Evolutionary conservation across 2,797 vertebrate species (phyloP).

Genomic region (Sebastes itinus): DNA sequence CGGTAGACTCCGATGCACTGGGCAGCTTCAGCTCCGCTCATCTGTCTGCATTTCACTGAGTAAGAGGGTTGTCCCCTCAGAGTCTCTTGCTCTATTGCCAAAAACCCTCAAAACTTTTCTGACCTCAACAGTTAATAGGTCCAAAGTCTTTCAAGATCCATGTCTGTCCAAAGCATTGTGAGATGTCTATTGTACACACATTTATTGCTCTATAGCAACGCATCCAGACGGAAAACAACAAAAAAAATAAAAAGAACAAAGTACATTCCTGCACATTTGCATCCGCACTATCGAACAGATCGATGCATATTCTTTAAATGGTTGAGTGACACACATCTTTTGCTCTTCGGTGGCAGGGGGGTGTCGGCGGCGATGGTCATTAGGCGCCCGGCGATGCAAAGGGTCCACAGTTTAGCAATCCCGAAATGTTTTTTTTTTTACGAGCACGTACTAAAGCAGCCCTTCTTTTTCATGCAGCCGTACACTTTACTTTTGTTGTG

Average conservation of each 20-base stretch:
- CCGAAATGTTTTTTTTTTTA: constrained; percentile 34
- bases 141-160: neutral
- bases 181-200: constrained; percentile 49
- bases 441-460: constrained; percentile 72
- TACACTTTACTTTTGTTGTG: constrained; percentile 42
- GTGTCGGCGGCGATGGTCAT: constrained; percentile 34
- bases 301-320: constrained; percentile 61
- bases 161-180: constrained; percentile 22
- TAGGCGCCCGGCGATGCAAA: constrained; percentile 47
- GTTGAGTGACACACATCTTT: constrained; percentile 13
- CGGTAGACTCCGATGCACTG: neutral
- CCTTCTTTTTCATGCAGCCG: constrained; percentile 78
- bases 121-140: constrained; percentile 26
- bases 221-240: constrained; percentile 35
- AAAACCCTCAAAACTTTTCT: constrained; percentile 2
- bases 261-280: constrained; percentile 41
- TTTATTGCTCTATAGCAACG: constrained; percentile 75
- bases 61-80: neutral
- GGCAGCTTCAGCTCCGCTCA: neutral
- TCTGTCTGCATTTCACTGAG: constrained; percentile 14
- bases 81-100: constrained; percentile 41
- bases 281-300: constrained; percentile 7
- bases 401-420: constrained; percentile 50
- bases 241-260: constrained; percentile 19
- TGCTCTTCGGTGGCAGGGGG: constrained; percentile 38